A percentile compares a stretch with the other conserved stretches of the same genome.
phyloP scores from a whole-genome alignment of 53 echinoderm and acorn worm genomes.

The Echinarachnius parma region DNA sequence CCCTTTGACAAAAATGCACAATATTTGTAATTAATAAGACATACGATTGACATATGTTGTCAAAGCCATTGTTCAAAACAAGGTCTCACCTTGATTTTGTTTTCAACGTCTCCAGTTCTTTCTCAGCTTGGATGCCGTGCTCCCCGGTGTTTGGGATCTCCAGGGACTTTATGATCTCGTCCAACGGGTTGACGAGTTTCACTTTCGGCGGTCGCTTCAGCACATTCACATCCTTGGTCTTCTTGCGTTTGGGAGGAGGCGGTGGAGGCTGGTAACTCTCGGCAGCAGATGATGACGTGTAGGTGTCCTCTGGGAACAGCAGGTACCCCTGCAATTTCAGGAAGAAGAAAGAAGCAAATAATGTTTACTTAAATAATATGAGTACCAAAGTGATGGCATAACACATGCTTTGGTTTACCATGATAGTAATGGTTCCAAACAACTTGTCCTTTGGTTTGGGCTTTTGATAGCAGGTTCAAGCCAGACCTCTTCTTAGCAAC shows the following conservation, averaged over 20 bases:
- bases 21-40: no score
- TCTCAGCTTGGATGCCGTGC: constrained; percentile 88
- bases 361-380: no score
- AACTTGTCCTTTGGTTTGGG: no score
- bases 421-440: no score
- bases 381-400: no score
- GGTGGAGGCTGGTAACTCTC: constrained; percentile 72
- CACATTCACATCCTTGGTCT: constrained; percentile 42
- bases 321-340: constrained; percentile 80
- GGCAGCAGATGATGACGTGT: constrained; percentile 83
- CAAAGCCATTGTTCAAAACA: no score
- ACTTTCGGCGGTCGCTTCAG: constrained; percentile 54
- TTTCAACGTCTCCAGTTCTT: constrained; percentile 60
- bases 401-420: no score
- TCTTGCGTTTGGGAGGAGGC: constrained; percentile 56
- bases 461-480: no score
- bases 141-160: constrained; percentile 73
- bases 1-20: not conserved
- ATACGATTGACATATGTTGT: not conserved
- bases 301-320: constrained; percentile 59
- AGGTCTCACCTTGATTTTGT: constrained; percentile 82
- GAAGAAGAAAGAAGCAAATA: no score
- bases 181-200: constrained; percentile 56
- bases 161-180: constrained; percentile 75
- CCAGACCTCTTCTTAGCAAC: no score